phyloP scores from a whole-genome alignment of 2,888 invertebrate genomes.

The Lacanobia oleracea region DNA sequence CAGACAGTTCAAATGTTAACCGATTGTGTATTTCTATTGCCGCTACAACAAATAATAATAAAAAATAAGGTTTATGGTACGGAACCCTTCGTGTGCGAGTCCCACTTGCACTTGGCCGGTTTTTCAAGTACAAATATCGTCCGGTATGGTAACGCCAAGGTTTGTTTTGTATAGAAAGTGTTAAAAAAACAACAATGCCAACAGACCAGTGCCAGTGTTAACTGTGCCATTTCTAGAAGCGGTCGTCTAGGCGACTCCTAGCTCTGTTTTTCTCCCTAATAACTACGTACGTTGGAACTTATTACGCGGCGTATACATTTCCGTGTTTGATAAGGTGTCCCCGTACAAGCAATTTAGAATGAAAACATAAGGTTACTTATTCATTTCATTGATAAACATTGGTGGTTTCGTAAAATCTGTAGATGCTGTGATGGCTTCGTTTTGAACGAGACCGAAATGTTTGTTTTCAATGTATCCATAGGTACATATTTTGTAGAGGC shows the following conservation, averaged over 20 bases:
- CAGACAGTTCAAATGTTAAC: too few species aligned
- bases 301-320: constrained; percentile 50
- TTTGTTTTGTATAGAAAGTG: background rate
- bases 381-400: constrained; percentile 59
- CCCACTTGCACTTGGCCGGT: too few species aligned
- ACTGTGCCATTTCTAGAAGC: background rate
- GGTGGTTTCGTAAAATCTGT: constrained; percentile 22
- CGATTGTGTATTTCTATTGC: too few species aligned
- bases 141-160: too few species aligned
- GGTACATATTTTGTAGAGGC: background rate
- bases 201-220: too few species aligned
- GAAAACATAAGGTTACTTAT: constrained; percentile 53
- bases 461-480: constrained; percentile 1
- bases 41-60: too few species aligned
- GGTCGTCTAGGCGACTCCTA: too few species aligned
- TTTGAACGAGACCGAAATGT: constrained; percentile 15
- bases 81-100: too few species aligned
- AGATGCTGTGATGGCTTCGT: constrained; percentile 12
- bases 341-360: constrained; percentile 55
- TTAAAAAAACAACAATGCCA: too few species aligned
- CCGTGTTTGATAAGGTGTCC: constrained; percentile 62
- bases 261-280: constrained; percentile 35
- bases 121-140: too few species aligned
- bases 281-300: constrained; percentile 45
- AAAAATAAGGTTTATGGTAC: too few species aligned